Percentiles rank a stretch among this genome's conserved stretches.
Evolutionary conservation across 1,140 invertebrate species (phyloP).

Genomic region (Lamellibrachia luymesi): DNA sequence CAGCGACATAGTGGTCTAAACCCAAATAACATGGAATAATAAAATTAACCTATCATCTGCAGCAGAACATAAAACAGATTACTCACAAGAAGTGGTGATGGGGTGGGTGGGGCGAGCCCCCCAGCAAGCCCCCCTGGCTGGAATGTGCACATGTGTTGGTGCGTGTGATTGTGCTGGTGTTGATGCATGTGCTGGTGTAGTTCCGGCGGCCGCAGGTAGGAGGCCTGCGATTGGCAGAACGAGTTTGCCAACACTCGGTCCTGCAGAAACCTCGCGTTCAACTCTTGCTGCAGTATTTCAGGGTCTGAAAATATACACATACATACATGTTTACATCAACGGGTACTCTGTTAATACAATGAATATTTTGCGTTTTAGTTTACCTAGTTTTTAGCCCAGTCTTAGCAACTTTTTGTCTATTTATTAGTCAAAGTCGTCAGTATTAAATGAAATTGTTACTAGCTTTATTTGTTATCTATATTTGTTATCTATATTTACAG

Average conservation of each 20-base stretch:
- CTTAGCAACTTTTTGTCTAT: no score
- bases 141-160: constrained; percentile 60
- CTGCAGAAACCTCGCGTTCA: constrained; percentile 86
- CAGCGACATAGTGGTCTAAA: constrained; percentile 16
- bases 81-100: constrained; percentile 65
- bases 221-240: not conserved
- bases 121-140: constrained; percentile 49
- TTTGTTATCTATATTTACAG: no score
- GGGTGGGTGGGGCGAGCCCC: constrained; percentile 69
- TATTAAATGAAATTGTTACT: no score
- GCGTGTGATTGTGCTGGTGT: constrained; percentile 82
- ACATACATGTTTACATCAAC: not conserved
- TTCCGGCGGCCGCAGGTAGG: constrained; percentile 56
- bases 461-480: no score
- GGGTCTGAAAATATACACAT: constrained; percentile 44
- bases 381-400: no score
- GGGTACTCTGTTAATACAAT: no score
- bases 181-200: constrained; percentile 73
- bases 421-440: no score
- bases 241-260: constrained; percentile 60
- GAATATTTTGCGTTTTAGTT: no score
- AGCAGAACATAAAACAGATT: constrained; percentile 39
- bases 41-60: not conserved
- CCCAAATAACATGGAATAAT: not conserved
- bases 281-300: constrained; percentile 83